Base-by-base conservation (phyloP, 2,888 invertebrate species). In the Tetragonisca angustula region DNA sequence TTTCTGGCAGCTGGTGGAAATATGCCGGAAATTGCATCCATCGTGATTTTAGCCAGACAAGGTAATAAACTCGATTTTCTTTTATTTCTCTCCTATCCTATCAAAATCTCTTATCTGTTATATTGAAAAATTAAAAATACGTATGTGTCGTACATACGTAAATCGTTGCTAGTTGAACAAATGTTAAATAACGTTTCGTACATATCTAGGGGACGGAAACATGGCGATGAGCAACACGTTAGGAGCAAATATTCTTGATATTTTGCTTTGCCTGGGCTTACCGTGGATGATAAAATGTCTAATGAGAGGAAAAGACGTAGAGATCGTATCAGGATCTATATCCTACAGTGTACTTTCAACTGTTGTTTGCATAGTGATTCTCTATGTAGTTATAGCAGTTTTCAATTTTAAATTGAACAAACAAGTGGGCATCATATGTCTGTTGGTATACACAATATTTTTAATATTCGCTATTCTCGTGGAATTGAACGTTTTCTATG, bases 1-100 rank as follows among this genome's bases (percentile, higher is more conserved):
- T 97, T 99, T 91, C 95, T 98, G 83, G 98, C 98, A 0, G 98
- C 98, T 27, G 99, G 98, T 4, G 98, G 98, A 2, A 98, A 98
- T 90, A 96, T 99, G 90, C 99, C 99, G 0, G 99, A 97, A 94
- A 96, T 96, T 21, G 96, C 97, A 50, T 98, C 98, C 0, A 98
- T 98, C 91, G 96, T 97, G 56, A 97, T 99, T 86, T 97, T 98
- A 92, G 97, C 98, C 1, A 96, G 97, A 92, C 97, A 97, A 96
- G 98, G 98, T 98, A 95, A 43, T 36, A 36, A 92, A 93, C 88
- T 69, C 32, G 5, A 9, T 21, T 27, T 24, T 21, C 19, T 1
- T 49, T 54, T 15, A 4, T 17, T n/a, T 32, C 3, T 24, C 11
- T 11, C 17, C 2, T 9, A n/a, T 11, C 17, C 2, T 9, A n/a